phyloP scores from a whole-genome alignment of 2,113 vertebrate genomes.

The Machaerirhynchus nigripectus region DNA sequence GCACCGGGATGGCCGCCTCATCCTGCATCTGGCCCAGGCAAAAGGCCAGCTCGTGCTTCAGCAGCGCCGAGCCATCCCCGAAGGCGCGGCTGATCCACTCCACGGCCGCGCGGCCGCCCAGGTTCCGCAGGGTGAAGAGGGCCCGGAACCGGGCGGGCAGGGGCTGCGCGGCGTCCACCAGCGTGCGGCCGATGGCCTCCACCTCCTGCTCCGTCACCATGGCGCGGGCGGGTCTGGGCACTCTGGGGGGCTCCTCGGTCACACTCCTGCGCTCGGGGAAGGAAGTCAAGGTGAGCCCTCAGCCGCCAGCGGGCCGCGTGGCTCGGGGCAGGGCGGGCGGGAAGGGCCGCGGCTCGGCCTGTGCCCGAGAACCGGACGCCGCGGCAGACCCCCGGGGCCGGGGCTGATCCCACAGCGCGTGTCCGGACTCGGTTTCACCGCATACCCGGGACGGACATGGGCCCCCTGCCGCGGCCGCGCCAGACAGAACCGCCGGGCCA shows the following conservation, averaged over 20 bases:
- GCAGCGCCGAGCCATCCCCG: constrained; percentile 82
- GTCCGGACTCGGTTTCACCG: too few relatives aligned
- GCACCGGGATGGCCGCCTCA: constrained; percentile 75
- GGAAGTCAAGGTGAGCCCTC: background rate
- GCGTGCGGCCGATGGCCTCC: constrained; percentile 72
- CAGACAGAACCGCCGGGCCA: background rate
- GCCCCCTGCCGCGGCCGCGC: accelerated
- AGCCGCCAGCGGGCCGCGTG: too few relatives aligned
- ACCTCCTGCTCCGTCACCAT: constrained; percentile 73
- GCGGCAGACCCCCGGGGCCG: too few relatives aligned
- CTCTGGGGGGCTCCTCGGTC: background rate
- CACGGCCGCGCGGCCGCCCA: constrained; percentile 82
- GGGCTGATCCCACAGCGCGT: background rate
- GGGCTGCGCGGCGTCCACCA: constrained; percentile 75
- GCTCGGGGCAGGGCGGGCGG: too few relatives aligned
- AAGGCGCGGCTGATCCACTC: constrained; percentile 89
- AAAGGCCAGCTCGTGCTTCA: constrained; percentile 94
- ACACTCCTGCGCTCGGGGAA: background rate
- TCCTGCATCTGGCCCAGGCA: constrained; percentile 96
- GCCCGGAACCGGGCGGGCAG: constrained; percentile 87
- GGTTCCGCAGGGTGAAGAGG: constrained; percentile 87
- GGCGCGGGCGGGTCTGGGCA: too few relatives aligned
- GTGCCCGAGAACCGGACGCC: background rate
- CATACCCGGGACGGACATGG: background rate
- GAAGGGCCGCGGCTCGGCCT: background rate